Base-by-base conservation (phyloP, 2,797 vertebrate species). In the Trichosurus vulpecula region DNA sequence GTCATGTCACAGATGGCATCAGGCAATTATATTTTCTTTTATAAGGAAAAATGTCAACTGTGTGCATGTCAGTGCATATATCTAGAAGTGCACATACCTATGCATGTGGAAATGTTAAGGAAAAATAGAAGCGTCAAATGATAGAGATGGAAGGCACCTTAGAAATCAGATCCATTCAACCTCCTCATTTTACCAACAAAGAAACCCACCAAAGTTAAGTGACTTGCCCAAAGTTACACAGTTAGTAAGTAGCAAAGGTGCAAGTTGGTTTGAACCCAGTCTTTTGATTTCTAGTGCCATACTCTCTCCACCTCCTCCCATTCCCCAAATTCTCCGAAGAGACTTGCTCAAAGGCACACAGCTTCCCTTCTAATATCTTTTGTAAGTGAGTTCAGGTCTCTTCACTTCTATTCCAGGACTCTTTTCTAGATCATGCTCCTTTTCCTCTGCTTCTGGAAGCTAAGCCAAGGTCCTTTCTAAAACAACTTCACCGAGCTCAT, bases 11-110 rank as follows among this genome's bases (percentile, higher is more conserved):
- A 95, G 31, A 58, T 29, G 8, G 87, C 91, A 93, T 12, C 54
- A 47, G 25, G 29, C 47, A n/a, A 92, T 54, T 89, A 93, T 54
- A 10, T 92, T 92, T 94, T 58, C 91, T 95, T 94, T 66, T 58
- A 4, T 87, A 66, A 8, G 5, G 54, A 14, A 91, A 92, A 92
- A 56, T 6, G 29, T 89, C 54, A 89, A 30, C 51, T 29, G 19
- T 31, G 22, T 4, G 54, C 11, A 0, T 1, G 56, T 53, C 81
- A 11, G 1, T 54, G 19, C 52, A 5, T 54, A 41, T 1, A 0
- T 5, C 5, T 16, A 12, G 0, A 0, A 10, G 19, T 14, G 57
- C n/a, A 51, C 10, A 57, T 0, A 1, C 54, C 53, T 87, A 0
- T 12, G 1, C 4, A n/a, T 6, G 14, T 66, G 35, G 61, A 74